Evolutionary conservation across 1,140 invertebrate species (phyloP).

Genomic region (Leptinotarsa lineolata): DNA sequence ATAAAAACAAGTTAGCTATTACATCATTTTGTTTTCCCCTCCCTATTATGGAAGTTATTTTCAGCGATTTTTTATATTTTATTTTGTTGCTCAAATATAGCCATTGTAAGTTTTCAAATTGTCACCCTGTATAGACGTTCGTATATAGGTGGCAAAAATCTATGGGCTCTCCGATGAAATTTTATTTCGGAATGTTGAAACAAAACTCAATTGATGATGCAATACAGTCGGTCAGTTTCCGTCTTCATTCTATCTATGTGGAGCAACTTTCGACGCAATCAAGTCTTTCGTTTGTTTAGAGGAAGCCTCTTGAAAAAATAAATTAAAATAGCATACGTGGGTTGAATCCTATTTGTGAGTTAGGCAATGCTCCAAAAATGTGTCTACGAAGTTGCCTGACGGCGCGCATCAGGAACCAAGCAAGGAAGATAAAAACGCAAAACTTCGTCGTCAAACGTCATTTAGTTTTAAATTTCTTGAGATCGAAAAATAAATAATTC

Average conservation of each 20-base stretch:
- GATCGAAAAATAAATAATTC: no score
- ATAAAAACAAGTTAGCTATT: no score
- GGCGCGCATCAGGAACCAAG: background rate
- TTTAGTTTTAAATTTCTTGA: no score
- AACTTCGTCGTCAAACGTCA: background rate
- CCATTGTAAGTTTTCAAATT: no score
- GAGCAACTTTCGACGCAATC: constrained; percentile 9
- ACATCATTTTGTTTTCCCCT: no score
- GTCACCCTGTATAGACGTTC: no score
- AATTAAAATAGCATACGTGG: constrained; percentile 38
- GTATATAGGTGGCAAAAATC: no score
- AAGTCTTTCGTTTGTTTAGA: constrained; percentile 25
- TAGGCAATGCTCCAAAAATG: constrained; percentile 37
- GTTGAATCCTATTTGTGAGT: constrained; percentile 33
- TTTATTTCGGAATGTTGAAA: background rate
- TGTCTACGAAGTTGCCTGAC: constrained; percentile 27
- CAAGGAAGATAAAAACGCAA: background rate
- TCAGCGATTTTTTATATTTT: no score
- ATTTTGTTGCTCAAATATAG: no score
- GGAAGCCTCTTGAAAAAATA: constrained; percentile 26
- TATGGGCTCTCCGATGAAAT: no score
- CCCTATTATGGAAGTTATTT: no score
- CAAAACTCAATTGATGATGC: background rate
- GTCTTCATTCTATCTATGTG: background rate
- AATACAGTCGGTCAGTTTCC: background rate